Evolutionary conservation across 2,888 invertebrate species (phyloP).

Genomic region (Drosophila melanosoma): DNA sequence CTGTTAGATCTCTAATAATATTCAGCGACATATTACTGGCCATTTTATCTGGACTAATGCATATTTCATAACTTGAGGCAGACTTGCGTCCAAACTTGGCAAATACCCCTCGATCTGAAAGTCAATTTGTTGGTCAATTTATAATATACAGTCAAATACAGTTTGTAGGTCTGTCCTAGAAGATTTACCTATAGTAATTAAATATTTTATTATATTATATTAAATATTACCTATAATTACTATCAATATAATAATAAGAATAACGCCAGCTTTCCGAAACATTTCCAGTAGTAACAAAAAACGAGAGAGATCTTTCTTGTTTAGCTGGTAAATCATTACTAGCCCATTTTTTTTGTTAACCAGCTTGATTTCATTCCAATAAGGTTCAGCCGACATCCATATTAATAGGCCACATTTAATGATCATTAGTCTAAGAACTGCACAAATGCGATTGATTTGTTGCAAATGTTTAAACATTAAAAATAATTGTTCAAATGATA

Average conservation of each 20-base stretch:
- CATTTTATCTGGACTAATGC: slow-evolving; percentile 38
- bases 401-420: background rate
- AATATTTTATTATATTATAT: no score
- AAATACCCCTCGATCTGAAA: slow-evolving; percentile 22
- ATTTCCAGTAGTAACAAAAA: background rate
- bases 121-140: slow-evolving; percentile 16
- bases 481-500: background rate
- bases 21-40: slow-evolving; percentile 45
- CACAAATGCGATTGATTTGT: background rate
- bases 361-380: background rate
- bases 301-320: background rate
- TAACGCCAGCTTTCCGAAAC: background rate
- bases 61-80: slow-evolving; percentile 31
- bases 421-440: background rate
- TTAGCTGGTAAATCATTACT: background rate
- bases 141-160: background rate
- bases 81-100: slow-evolving; percentile 38
- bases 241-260: background rate
- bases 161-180: background rate
- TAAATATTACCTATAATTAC: no score
- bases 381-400: background rate
- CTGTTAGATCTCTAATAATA: slow-evolving; percentile 27
- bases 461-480: background rate
- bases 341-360: background rate
- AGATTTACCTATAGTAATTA: background rate